A percentile compares a stretch with the other conserved stretches of the same genome.
phyloP scores from a whole-genome alignment of 2,113 vertebrate species.

The Micronisus gabar region DNA sequence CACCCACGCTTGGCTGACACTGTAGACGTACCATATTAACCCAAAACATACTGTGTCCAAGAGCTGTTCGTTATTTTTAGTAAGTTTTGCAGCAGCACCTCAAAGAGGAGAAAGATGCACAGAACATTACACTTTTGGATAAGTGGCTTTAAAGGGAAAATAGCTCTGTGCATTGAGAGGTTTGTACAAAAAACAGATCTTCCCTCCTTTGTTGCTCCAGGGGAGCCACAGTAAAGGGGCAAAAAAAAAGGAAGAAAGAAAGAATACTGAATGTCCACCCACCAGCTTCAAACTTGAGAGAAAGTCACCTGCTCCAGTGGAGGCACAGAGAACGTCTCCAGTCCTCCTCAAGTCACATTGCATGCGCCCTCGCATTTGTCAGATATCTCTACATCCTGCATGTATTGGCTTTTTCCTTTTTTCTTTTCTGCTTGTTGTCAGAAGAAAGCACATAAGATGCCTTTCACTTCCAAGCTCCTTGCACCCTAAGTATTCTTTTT shows the following conservation, averaged over 20 bases:
- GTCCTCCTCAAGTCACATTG: neutral
- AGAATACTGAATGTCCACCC: neutral
- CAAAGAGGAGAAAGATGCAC: neutral
- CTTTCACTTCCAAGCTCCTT: neutral
- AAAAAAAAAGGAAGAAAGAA: too few species aligned
- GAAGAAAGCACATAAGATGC: neutral
- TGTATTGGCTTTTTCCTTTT: neutral
- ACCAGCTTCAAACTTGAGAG: neutral
- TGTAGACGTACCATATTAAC: neutral
- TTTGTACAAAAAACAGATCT: neutral
- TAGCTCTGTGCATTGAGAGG: neutral
- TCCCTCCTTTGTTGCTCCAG: neutral
- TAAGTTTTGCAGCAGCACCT: neutral
- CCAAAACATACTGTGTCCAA: neutral
- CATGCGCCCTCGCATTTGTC: rapidly evolving
- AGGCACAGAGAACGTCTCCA: neutral
- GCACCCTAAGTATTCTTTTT: neutral
- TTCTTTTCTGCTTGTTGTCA: neutral
- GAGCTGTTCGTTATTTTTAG: neutral
- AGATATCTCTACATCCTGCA: neutral
- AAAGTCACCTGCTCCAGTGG: neutral
- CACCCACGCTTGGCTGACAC: neutral
- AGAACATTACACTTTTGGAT: neutral
- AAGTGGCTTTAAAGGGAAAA: neutral
- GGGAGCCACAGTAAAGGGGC: neutral